Percentiles rank a stretch among this genome's conserved stretches.
phyloP scores from a whole-genome alignment of 1,140 invertebrate genomes.

The Spodoptera frugiperda region DNA sequence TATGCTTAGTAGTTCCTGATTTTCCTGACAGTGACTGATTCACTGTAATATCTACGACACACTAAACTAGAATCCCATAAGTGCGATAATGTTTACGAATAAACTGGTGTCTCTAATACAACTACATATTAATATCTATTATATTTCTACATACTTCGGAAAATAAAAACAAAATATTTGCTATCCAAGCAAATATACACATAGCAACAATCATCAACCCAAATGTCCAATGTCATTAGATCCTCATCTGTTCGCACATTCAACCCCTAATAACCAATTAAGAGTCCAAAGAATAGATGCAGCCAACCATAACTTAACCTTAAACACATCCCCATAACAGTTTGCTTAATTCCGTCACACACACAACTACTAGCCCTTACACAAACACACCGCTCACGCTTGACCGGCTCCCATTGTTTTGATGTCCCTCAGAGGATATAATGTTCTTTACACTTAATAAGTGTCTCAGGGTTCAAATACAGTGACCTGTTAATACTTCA shows the following conservation, averaged over 20 bases:
- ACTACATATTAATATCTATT: no score
- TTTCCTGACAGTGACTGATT: no score
- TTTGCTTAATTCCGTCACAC: slow-evolving; percentile 11
- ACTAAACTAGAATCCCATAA: no score
- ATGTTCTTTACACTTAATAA: slow-evolving; percentile 48
- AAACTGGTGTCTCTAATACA: no score
- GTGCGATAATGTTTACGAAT: no score
- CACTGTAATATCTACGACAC: no score
- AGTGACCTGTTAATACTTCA: not conserved
- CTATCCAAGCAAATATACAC: no score
- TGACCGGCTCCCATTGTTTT: slow-evolving; percentile 42
- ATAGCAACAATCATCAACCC: no score
- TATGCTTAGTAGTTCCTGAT: no score
- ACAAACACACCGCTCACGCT: slow-evolving; percentile 10
- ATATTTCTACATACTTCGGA: no score
- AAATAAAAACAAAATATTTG: no score
- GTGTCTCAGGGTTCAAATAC: slow-evolving; percentile 28
- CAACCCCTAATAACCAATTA: not conserved
- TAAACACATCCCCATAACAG: slow-evolving; percentile 11
- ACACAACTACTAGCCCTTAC: slow-evolving; percentile 10
- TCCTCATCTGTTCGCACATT: not conserved
- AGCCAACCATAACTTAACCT: not conserved
- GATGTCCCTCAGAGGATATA: slow-evolving; percentile 42
- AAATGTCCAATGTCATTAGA: not conserved
- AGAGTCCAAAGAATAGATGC: not conserved